These are phyloP conservation scores for Atherinomorus stipes DNA, from an alignment of 2,113 vertebrate species.

Conservation along the genomic window DNA sequence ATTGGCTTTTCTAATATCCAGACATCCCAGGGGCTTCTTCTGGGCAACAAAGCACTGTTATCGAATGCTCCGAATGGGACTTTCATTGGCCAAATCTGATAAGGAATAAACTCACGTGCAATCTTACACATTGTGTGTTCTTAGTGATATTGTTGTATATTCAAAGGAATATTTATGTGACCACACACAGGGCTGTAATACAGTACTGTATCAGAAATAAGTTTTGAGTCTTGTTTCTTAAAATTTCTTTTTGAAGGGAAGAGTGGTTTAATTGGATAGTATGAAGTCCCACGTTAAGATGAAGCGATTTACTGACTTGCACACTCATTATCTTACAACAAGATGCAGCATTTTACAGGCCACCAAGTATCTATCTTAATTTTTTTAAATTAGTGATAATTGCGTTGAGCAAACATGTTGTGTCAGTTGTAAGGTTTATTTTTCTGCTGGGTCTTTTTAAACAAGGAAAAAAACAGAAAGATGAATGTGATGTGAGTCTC, in stretches of 20 bases:
- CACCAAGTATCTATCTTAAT: constrained; percentile 61
- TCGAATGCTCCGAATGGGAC: constrained; percentile 10
- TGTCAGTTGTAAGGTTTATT: constrained; percentile 64
- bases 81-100: constrained; percentile 21
- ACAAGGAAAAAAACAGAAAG: constrained; percentile 52
- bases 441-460: constrained; percentile 68
- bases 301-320: constrained; percentile 43
- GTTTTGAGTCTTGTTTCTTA: constrained; percentile 20
- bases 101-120: constrained; percentile 3
- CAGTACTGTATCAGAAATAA: constrained; percentile 30
- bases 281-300: constrained; percentile 41
- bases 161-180: constrained; percentile 12
- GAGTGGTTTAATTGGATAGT: constrained; percentile 2
- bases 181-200: background rate
- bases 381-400: constrained; percentile 71
- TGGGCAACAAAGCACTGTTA: constrained; percentile 36
- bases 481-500: constrained; percentile 53
- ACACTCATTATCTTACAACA: constrained; percentile 45
- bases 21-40: constrained; percentile 48
- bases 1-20: constrained; percentile 45
- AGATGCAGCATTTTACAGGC: constrained; percentile 54
- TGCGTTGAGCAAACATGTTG: constrained; percentile 61
- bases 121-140: constrained; percentile 7
- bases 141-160: background rate
- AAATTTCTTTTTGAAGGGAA: background rate